phyloP scores from a whole-genome alignment of 2,797 vertebrate genomes.

The Gobio occitaniae region DNA sequence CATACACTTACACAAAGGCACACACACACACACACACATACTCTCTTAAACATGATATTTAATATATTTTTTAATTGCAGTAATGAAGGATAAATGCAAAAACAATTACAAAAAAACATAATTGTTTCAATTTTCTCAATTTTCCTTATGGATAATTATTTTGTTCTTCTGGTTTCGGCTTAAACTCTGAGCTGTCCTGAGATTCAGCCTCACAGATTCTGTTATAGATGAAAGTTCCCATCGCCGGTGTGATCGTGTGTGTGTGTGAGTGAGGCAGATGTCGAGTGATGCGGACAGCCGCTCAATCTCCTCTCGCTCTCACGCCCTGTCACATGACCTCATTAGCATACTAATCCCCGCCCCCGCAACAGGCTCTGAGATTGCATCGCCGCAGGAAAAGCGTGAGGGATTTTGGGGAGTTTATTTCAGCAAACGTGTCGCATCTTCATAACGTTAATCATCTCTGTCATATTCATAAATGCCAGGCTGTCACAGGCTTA shows the following conservation, averaged over 20 bases:
- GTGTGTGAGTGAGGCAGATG: slow-evolving; percentile 61
- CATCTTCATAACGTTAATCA: slow-evolving; percentile 34
- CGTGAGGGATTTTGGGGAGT: slow-evolving; percentile 4
- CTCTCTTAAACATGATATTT: too few species aligned
- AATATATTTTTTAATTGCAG: too few species aligned
- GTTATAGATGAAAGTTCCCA: too few species aligned
- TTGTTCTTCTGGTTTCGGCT: background rate
- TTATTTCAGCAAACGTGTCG: background rate
- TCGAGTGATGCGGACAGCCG: slow-evolving; percentile 38
- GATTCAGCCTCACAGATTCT: background rate
- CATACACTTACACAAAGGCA: too few species aligned
- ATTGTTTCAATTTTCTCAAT: too few species aligned
- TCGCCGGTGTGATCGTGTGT: too few species aligned
- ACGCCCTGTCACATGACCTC: slow-evolving; percentile 23
- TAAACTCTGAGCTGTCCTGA: background rate
- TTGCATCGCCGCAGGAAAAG: background rate
- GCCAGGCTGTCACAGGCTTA: slow-evolving; percentile 46
- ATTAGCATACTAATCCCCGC: slow-evolving; percentile 41
- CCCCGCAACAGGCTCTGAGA: slow-evolving; percentile 18
- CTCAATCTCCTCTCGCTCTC: slow-evolving; percentile 12
- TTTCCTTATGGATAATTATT: background rate
- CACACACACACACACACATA: too few species aligned
- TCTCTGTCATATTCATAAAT: slow-evolving; percentile 34
- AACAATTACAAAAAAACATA: too few species aligned
- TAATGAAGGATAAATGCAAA: too few species aligned